Evolutionary conservation across 1,140 invertebrate genomes (phyloP), one percentile per base, ranked within the genome.

Genomic region (Bicyclus anynana): DNA sequence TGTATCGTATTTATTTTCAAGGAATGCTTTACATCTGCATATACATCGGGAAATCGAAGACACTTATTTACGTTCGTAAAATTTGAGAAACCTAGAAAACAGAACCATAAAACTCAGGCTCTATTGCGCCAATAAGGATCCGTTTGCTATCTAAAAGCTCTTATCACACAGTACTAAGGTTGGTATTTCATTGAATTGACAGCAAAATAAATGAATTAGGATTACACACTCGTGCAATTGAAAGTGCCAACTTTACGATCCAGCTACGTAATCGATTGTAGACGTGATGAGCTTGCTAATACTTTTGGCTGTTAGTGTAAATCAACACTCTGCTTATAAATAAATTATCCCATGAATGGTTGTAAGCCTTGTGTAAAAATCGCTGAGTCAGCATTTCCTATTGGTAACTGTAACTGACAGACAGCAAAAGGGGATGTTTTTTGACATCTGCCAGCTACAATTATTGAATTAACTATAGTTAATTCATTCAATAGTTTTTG

Each of bases 181-280:
- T 40, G 2, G 17, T 0, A 16, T 40, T 40, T 17, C 13, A 10
- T 40, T 6, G 5, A 40, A 17, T 10, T 7, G 37, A 17, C 16
- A 12, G 16, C 6, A 17, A 17, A 40, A 40, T 40, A 40, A 3
- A 40, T 40, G 14, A 40, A 40, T 40, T 40, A 40, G 16, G 37
- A 40, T 40, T 40, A 54, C 53, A 54, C 42, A 46, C 53, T 35
- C 53, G 29, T 40, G 42, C 53, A 55, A 67, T 65, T 51, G 62
- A 62, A 67, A 66, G 62, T 62, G 65, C 58, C 56, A 64, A 68
- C 37, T 74, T 71, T 74, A 71, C 68, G 68, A 71, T 60, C 53
- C 6, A 38, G 44, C 21, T 17, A 23, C 35, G 35, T 62, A 61
- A 68, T 69, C 68, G 63, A 71, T 64, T 47, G 59, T 17, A 27